Evolutionary conservation across 2,888 invertebrate genomes (phyloP).

Genomic region (Falcaria lacertinaria): DNA sequence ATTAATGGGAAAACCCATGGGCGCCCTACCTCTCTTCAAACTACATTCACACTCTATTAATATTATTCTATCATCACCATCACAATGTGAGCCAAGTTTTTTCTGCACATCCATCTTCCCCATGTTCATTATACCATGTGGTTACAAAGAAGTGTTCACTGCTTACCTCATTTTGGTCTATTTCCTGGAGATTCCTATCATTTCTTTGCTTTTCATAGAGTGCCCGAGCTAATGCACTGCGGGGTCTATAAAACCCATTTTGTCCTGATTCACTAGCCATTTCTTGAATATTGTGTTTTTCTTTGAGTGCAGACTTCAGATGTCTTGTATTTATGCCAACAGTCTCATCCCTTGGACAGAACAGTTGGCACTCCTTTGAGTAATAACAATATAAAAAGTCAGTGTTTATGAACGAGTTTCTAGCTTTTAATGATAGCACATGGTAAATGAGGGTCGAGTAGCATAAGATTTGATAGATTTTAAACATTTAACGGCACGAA

Average conservation of each 20-base stretch:
- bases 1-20: too few relatives aligned
- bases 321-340: constrained; percentile 23
- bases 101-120: too few relatives aligned
- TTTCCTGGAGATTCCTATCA: constrained; percentile 82
- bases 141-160: too few relatives aligned
- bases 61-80: too few relatives aligned
- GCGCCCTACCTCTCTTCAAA: too few relatives aligned
- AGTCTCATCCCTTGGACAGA: constrained; percentile 37
- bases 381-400: constrained; percentile 51
- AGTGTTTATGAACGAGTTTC: constrained; percentile 31
- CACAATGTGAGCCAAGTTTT: too few relatives aligned
- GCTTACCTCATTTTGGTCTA: constrained; percentile 85
- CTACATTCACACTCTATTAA: too few relatives aligned
- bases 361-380: constrained; percentile 43
- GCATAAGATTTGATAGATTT: constrained; percentile 22
- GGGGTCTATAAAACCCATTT: constrained; percentile 80
- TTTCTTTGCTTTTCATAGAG: constrained; percentile 86
- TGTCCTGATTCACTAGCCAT: constrained; percentile 54
- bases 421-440: constrained; percentile 22
- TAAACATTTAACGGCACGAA: constrained; percentile 32
- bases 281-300: constrained; percentile 24
- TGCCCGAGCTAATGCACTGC: constrained; percentile 85
- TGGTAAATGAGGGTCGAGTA: constrained; percentile 24
- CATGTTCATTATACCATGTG: too few relatives aligned
- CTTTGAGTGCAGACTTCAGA: constrained; percentile 17